Percentiles rank a stretch among this genome's conserved stretches.
Evolutionary conservation across 2,888 invertebrate genomes (phyloP).

Genomic region (Eumerus sabulonum): DNA sequence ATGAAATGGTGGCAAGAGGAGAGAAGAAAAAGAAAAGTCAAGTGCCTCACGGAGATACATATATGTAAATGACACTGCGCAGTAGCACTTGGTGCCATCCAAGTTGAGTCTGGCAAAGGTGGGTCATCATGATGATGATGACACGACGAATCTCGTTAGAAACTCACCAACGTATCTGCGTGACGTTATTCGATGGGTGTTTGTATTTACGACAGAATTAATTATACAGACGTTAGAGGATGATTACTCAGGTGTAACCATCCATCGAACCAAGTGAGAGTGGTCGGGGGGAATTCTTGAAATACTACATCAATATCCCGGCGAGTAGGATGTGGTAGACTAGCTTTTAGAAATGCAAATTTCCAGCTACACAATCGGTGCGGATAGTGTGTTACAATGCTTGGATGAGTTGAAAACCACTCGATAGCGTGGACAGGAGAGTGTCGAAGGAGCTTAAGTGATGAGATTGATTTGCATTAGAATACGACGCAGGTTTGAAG

Average conservation of each 20-base stretch:
- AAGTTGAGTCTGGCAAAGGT: constrained; percentile 7
- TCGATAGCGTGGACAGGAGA: no score
- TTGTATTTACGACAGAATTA: neutral
- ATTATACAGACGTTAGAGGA: neutral
- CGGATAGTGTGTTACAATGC: neutral
- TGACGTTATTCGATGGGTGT: neutral
- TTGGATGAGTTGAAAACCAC: no score
- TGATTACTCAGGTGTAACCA: constrained; percentile 7
- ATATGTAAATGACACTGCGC: constrained; percentile 19
- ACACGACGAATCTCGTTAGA: constrained; percentile 23
- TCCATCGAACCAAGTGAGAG: neutral
- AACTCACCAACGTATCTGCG: constrained; percentile 5
- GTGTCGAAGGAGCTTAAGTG: no score
- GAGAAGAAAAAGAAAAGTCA: constrained; percentile 8
- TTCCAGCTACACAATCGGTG: neutral
- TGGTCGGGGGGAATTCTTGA: no score
- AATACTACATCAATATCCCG: no score
- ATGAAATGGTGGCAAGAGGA: neutral
- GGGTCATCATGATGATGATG: constrained; percentile 23
- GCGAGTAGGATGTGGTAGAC: neutral
- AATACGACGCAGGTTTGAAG: no score
- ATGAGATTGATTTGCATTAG: no score
- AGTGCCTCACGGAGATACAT: constrained; percentile 40
- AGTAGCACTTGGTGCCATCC: constrained; percentile 29
- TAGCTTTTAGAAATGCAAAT: neutral